Evolutionary conservation across 2,888 invertebrate genomes (phyloP), one percentile per base, ranked within the genome.

Genomic region (Caenorhabditis sp.): DNA sequence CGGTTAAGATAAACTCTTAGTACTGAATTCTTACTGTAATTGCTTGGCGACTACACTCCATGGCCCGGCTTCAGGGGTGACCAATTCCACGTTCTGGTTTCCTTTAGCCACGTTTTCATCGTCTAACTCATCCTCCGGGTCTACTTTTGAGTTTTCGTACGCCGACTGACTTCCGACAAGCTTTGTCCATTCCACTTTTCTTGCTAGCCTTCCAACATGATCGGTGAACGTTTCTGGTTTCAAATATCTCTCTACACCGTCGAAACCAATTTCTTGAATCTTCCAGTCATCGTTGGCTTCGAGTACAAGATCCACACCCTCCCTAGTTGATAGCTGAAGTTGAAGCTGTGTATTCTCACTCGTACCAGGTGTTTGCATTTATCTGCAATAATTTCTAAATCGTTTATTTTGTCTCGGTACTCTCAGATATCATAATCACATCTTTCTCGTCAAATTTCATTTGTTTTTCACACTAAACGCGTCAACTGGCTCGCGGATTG

Each of bases 31-130:
- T 50, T 30, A 88, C 88, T 87, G 86, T 24, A 88, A 66, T 58
- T 79, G 71, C 65, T 87, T 87, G 7, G 88, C 88, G 5, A 88
- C 88, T 6, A 52, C 56, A n/a, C 85, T 85, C 88, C 88, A 88
- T 3, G 88, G 88, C 7, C 88, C 88, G 0, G 86, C 87, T 24
- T 82, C 85, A 1, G 86, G 87, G 6, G 78, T 78, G 9, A 80
- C 61, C 11, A 68, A 30, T n/a, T 83, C 77, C 5, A 79, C 80
- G 11, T 71, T 75, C 35, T 35, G 30, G 1, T 58, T 50, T 2
- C 45, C 61, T 35, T 71, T 78, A 11, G 30, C 65, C 1, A 59
- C 72, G 11, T 58, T 58, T 26, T 72, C 66, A 30, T 76, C 72
- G 15, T 77, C 73, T 0, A 61, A 20, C 30, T 74, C 73, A 2